Evolutionary conservation across 2,797 vertebrate genomes (phyloP).

Genomic region (Lycodopsis pacificus): DNA sequence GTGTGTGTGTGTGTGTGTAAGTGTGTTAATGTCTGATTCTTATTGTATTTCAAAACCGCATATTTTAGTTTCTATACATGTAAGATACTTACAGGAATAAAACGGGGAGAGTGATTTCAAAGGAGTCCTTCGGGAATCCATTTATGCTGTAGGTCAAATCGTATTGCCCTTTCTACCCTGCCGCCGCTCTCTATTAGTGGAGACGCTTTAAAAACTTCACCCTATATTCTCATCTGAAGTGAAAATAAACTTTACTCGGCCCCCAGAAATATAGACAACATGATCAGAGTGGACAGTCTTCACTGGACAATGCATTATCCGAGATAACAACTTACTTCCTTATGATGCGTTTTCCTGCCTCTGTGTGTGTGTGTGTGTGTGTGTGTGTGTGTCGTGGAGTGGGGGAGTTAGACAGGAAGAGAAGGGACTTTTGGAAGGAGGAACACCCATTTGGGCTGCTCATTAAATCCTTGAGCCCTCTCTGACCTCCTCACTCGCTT

Average conservation of each 20-base stretch:
- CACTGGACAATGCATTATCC: slow-evolving; percentile 65
- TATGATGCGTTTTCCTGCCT: slow-evolving; percentile 62
- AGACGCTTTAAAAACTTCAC: slow-evolving; percentile 38
- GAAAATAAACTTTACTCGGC: slow-evolving; percentile 47
- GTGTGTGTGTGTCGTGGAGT: slow-evolving; percentile 19
- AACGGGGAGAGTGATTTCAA: background rate
- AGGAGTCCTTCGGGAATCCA: slow-evolving; percentile 23
- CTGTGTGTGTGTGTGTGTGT: slow-evolving; percentile 34
- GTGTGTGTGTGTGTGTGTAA: background rate
- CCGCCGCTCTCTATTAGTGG: slow-evolving; percentile 13
- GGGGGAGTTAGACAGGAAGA: slow-evolving; percentile 13
- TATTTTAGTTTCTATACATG: background rate
- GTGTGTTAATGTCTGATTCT: background rate
- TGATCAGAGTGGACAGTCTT: slow-evolving; percentile 59
- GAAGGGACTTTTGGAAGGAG: slow-evolving; percentile 21
- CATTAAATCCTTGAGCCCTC: slow-evolving; percentile 41
- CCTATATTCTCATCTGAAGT: slow-evolving; percentile 49
- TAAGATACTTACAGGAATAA: background rate
- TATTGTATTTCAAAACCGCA: background rate
- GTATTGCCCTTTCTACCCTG: slow-evolving; percentile 15
- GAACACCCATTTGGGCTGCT: slow-evolving; percentile 37
- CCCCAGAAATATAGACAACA: slow-evolving; percentile 47
- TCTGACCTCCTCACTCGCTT: slow-evolving; percentile 31
- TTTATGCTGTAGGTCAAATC: slow-evolving; percentile 26
- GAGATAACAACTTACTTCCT: slow-evolving; percentile 57